These are phyloP conservation scores for Tachysurus vachellii DNA, from an alignment of 2,113 vertebrate species.

Conservation along the genomic window DNA sequence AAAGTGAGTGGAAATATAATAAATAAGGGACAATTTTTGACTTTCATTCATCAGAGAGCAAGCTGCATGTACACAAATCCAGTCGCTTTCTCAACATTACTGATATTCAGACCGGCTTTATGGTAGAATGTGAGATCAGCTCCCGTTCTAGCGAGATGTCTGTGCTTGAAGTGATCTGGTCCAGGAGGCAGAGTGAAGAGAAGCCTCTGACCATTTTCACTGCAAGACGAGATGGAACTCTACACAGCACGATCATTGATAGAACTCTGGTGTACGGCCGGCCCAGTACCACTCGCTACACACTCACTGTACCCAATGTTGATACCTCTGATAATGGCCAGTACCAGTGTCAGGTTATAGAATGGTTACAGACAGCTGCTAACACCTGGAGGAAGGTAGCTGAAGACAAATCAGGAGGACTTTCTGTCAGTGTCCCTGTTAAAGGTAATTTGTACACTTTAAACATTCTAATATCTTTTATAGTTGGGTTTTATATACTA, in stretches of 20 bases:
- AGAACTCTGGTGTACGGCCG: conserved; percentile 54
- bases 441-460: conserved; percentile 2
- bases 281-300: conserved; percentile 60
- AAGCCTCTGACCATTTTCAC: conserved; percentile 54
- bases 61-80: conserved; percentile 53
- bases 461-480: neutral
- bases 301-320: conserved; percentile 65
- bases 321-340: conserved; percentile 60
- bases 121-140: conserved; percentile 61
- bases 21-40: neutral
- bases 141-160: conserved; percentile 59
- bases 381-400: conserved; percentile 82
- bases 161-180: conserved; percentile 70
- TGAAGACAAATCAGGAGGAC: conserved; percentile 74
- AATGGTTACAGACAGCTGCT: conserved; percentile 77
- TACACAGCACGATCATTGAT: conserved; percentile 38
- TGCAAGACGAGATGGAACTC: conserved; percentile 56
- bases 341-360: conserved; percentile 79
- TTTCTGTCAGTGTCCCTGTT: conserved; percentile 6
- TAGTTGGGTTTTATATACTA: neutral
- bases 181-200: conserved; percentile 19
- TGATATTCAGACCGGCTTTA: conserved; percentile 44
- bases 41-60: conserved; percentile 54
- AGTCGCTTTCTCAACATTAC: conserved; percentile 51
- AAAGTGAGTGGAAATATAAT: neutral